phyloP scores from a whole-genome alignment of 2,113 vertebrate species.

The Lynx canadensis region DNA sequence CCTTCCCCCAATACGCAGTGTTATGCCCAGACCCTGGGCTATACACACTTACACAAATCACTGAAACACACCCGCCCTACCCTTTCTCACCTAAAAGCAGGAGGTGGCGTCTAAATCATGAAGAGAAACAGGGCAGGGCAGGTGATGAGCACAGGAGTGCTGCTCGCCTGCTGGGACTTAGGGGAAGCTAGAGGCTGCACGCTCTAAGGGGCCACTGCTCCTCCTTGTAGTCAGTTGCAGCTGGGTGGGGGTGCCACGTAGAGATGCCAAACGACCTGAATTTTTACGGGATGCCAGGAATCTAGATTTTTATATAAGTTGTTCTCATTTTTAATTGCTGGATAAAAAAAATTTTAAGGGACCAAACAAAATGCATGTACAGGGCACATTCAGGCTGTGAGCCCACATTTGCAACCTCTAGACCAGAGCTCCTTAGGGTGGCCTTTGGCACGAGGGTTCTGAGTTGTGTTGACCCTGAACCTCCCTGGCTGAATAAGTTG shows the following conservation, averaged over 20 bases:
- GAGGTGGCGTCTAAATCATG: not conserved
- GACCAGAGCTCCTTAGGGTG: not conserved
- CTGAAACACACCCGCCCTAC: too few relatives aligned
- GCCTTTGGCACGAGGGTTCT: not conserved
- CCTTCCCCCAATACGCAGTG: not conserved
- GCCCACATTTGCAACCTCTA: not conserved
- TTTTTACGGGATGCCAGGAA: not conserved
- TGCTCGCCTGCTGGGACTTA: not conserved
- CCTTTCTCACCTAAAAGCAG: not conserved
- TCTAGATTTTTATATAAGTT: not conserved
- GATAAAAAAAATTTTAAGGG: not conserved
- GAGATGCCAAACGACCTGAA: not conserved
- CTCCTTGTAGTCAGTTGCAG: fast-evolving
- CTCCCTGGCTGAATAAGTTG: not conserved
- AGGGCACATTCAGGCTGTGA: not conserved
- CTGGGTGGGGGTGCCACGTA: not conserved
- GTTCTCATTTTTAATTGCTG: not conserved
- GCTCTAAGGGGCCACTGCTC: not conserved
- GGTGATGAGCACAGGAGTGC: not conserved
- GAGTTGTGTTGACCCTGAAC: not conserved
- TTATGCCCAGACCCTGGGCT: not conserved
- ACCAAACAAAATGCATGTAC: not conserved
- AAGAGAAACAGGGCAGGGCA: not conserved
- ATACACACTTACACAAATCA: not conserved
- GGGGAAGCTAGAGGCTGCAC: fast-evolving